These are phyloP conservation scores for Apodemus sylvaticus DNA, from an alignment of 2,113 vertebrate species.

Conservation along the genomic window DNA sequence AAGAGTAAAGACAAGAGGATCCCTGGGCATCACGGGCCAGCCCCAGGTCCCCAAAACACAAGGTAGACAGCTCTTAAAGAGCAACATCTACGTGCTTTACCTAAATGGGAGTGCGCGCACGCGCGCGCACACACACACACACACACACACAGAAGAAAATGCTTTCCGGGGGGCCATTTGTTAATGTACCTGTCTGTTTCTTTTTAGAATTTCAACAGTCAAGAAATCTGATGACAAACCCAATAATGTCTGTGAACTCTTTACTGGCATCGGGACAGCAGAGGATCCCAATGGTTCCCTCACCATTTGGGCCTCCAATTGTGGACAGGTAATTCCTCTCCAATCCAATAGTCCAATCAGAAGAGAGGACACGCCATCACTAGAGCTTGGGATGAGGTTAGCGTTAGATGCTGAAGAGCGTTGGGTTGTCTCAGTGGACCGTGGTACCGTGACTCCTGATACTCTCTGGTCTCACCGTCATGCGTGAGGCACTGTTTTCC, in stretches of 20 bases:
- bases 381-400: neutral
- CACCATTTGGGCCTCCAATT: slow-evolving; percentile 91
- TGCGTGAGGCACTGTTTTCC: neutral
- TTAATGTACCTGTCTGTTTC: slow-evolving; percentile 57
- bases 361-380: neutral
- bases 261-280: slow-evolving; percentile 90
- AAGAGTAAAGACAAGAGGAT: neutral
- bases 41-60: neutral
- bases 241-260: slow-evolving; percentile 91
- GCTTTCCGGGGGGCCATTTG: neutral
- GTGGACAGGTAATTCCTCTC: slow-evolving; percentile 90
- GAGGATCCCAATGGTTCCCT: slow-evolving; percentile 88
- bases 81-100: neutral
- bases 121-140: no score
- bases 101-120: neutral
- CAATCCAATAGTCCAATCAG: neutral
- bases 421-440: neutral
- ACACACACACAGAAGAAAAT: neutral
- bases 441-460: neutral
- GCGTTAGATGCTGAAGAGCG: neutral
- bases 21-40: neutral
- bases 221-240: slow-evolving; percentile 94
- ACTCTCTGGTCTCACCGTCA: neutral
- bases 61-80: neutral
- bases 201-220: slow-evolving; percentile 91